Evolutionary conservation across 2,797 vertebrate species (phyloP).

Genomic region (Tokudaia muenninki): DNA sequence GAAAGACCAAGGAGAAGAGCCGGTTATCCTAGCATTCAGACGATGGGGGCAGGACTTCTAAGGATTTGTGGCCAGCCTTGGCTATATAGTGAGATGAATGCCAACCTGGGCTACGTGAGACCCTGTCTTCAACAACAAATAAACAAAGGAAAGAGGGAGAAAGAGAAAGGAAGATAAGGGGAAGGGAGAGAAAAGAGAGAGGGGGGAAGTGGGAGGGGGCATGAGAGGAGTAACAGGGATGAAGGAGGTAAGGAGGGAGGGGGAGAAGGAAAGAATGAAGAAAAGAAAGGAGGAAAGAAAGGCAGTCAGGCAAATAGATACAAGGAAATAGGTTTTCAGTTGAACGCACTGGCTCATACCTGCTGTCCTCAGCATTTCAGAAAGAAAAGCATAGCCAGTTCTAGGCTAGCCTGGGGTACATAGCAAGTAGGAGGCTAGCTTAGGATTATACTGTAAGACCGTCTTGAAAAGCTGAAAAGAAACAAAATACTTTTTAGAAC

Average conservation of each 20-base stretch:
- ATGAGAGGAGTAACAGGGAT: not conserved
- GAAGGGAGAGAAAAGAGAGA: not conserved
- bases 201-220: not conserved
- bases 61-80: not conserved
- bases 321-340: not conserved
- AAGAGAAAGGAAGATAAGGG: not conserved
- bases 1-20: slow-evolving; percentile 10
- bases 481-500: not conserved
- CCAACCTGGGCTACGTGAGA: not conserved
- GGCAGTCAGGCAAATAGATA: not conserved
- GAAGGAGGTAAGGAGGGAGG: not conserved
- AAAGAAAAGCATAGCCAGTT: not conserved
- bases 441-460: not conserved
- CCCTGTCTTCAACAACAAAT: not conserved
- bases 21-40: not conserved
- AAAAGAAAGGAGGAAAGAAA: accelerated
- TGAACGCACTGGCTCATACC: not conserved
- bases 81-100: not conserved
- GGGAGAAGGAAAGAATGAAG: accelerated
- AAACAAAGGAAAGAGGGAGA: not conserved
- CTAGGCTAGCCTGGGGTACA: not conserved
- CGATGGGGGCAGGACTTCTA: not conserved
- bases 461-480: not conserved
- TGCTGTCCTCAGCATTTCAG: not conserved
- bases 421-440: not conserved